Percentiles rank a stretch among this genome's conserved stretches.
Evolutionary conservation across 2,888 invertebrate species (phyloP).

Genomic region (Harmothoe impar): DNA sequence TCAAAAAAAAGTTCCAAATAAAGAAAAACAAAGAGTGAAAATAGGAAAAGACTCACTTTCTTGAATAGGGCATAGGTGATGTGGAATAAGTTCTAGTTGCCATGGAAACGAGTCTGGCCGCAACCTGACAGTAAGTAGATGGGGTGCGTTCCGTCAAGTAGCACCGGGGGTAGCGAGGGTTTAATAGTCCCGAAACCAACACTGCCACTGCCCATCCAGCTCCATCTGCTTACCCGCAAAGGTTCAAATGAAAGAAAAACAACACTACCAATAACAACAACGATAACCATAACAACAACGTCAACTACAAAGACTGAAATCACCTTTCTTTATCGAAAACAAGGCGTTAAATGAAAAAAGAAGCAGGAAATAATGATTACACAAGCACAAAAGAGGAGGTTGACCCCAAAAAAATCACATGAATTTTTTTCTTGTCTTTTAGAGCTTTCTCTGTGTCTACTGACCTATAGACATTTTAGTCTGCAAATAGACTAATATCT

Average conservation of each 20-base stretch:
- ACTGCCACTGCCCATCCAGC: background rate
- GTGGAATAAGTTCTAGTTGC: conserved; percentile 56
- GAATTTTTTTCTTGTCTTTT: too few relatives aligned
- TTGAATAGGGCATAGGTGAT: conserved; percentile 61
- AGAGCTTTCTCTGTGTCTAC: too few relatives aligned
- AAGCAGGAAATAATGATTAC: too few relatives aligned
- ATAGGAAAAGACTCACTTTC: conserved; percentile 34
- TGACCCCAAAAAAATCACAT: too few relatives aligned
- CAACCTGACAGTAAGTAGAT: background rate
- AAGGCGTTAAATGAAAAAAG: too few relatives aligned
- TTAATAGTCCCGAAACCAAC: background rate
- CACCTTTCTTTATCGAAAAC: too few relatives aligned
- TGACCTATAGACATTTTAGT: too few relatives aligned
- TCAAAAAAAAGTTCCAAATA: background rate
- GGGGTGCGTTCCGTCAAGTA: background rate
- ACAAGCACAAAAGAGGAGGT: too few relatives aligned
- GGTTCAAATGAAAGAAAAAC: conserved; percentile 1
- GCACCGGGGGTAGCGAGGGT: background rate
- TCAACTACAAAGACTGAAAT: background rate
- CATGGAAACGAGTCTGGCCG: conserved; percentile 28
- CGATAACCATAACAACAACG: background rate
- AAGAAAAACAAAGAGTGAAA: background rate
- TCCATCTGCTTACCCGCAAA: background rate
- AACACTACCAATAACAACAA: conserved; percentile 7
- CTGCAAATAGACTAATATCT: too few relatives aligned